Evolutionary conservation across 2,888 invertebrate genomes (phyloP).

Genomic region (Trissoscelio sp.): DNA sequence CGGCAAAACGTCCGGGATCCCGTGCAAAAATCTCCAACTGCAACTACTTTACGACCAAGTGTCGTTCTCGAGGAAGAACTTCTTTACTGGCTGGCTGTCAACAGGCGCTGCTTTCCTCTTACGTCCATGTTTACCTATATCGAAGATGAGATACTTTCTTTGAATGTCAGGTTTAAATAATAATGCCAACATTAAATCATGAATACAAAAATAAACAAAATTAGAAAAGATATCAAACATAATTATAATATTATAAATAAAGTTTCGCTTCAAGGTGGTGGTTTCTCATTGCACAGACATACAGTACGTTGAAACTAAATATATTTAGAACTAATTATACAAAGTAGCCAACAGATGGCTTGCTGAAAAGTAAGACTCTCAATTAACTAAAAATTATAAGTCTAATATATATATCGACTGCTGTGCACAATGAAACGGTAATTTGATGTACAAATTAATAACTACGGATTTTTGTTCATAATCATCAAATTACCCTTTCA

Average conservation of each 20-base stretch:
- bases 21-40: slow-evolving; percentile 9
- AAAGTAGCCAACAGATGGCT: slow-evolving; percentile 15
- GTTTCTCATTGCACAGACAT: slow-evolving; percentile 31
- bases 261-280: slow-evolving; percentile 13
- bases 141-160: slow-evolving; percentile 76
- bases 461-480: too few species aligned
- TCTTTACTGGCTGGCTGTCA: slow-evolving; percentile 66
- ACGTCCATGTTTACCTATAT: slow-evolving; percentile 79
- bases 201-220: too few species aligned
- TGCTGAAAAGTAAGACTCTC: background rate
- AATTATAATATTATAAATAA: background rate
- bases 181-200: slow-evolving; percentile 7
- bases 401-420: background rate
- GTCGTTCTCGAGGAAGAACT: slow-evolving; percentile 75
- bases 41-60: slow-evolving; percentile 73
- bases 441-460: background rate
- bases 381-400: background rate
- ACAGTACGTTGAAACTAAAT: slow-evolving; percentile 38
- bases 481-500: background rate
- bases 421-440: background rate
- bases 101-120: slow-evolving; percentile 74
- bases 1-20: background rate
- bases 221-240: slow-evolving; percentile 17
- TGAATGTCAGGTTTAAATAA: slow-evolving; percentile 54
- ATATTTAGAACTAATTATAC: slow-evolving; percentile 42